phyloP scores from a whole-genome alignment of 2,797 vertebrate genomes.

The Catharus ustulatus region DNA sequence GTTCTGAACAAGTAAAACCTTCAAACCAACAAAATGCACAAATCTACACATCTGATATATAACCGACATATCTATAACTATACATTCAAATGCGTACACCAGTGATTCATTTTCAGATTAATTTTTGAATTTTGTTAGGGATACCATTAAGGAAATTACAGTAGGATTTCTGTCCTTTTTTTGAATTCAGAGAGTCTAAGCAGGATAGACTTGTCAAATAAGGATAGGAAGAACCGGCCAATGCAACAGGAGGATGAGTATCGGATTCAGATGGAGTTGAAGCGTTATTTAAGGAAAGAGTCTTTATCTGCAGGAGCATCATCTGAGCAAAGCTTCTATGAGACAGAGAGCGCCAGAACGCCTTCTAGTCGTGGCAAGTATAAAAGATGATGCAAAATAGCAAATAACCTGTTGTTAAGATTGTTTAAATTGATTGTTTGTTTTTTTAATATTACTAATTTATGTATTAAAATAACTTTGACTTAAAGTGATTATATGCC shows the following conservation, averaged over 20 bases:
- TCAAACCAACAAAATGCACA: background rate
- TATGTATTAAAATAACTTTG: background rate
- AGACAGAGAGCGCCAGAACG: slow-evolving; percentile 89
- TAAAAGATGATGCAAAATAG: background rate
- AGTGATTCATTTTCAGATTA: background rate
- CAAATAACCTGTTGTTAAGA: background rate
- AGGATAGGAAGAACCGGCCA: slow-evolving; percentile 92
- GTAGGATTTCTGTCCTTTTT: background rate
- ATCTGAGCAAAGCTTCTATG: slow-evolving; percentile 90
- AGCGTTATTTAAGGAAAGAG: slow-evolving; percentile 94
- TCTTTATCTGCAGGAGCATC: slow-evolving; percentile 78
- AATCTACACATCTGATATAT: background rate
- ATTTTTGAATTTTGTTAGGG: background rate
- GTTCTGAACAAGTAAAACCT: background rate
- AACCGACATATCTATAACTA: background rate
- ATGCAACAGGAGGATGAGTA: slow-evolving; percentile 99
- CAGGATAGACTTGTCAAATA: slow-evolving; percentile 80
- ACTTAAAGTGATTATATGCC: background rate
- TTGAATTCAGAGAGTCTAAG: slow-evolving; percentile 82
- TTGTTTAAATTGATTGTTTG: background rate
- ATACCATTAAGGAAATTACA: background rate
- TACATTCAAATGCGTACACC: no score
- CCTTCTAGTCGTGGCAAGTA: slow-evolving; percentile 92
- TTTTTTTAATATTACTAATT: background rate
- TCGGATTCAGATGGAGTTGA: slow-evolving; percentile 95